Evolutionary conservation across 2,797 vertebrate species (phyloP), one percentile per base, ranked within the genome.

Genomic region (Danio kyathit): DNA sequence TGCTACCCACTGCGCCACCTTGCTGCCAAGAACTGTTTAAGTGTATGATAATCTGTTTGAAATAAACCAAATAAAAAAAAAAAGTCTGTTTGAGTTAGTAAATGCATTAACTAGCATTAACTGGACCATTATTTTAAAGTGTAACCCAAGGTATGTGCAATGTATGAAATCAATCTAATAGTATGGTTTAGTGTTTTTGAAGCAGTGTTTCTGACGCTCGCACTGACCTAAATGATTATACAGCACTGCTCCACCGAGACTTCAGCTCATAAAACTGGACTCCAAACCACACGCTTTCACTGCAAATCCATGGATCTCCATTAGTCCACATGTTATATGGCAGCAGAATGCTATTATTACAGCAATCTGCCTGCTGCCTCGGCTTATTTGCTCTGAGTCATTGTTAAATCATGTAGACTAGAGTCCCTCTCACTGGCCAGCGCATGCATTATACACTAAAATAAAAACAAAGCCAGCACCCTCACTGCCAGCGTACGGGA

Each of bases 201-300:
- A 64, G 48, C 64, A 40, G 65, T 29, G 29, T 29, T 4, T 29
- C 17, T 65, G 7, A 44, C 74, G 64, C 59, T 74, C 79, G 11
- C 69, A 84, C 88, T 10, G 49, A 87, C 83, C 86, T 90, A 90
- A 93, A 84, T 48, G 88, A 87, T 86, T 83, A 74, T 87, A 79
- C 91, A 92, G 90, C 71, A 84, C 84, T 84, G 72, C 86, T 91
- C 82, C 88, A 85, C 89, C 77, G 90, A 88, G 86, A 89, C 90
- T 82, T 89, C 81, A 83, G 83, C 80, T 89, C 83, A 83, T 87
- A 88, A 81, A 87, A 88, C 40, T 54, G 87, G 83, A 88, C 85
- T 70, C 86, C 73, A 78, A 89, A 90, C 79, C 85, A 84, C 82
- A 82, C 16, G 82, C 64, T 74, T 65, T 17, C 6, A 38, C 56